Conservation (phyloP, 2,888 invertebrate species). For the Rhamnusium bicolor region DNA sequence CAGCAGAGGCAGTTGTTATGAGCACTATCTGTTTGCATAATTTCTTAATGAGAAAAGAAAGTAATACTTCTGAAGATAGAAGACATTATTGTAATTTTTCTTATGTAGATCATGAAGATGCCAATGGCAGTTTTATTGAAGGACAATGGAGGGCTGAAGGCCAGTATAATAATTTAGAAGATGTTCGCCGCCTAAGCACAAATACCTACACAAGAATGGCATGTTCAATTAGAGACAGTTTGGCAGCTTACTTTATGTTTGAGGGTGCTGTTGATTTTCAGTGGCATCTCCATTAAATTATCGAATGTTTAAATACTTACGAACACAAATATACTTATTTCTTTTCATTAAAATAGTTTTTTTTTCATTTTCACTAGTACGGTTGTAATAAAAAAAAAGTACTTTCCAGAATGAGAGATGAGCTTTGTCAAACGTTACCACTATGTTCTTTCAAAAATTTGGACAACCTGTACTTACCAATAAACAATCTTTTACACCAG, state of each 20-base stretch:
- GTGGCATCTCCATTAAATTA: conserved; percentile 3
- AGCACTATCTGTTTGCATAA: conserved; percentile 8
- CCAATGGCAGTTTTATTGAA: background rate
- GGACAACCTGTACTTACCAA: no score
- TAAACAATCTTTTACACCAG: no score
- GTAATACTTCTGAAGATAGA: background rate
- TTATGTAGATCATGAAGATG: conserved; percentile 10
- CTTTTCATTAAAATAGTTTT: background rate
- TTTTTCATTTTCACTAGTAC: background rate
- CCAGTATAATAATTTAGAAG: background rate
- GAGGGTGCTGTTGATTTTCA: conserved; percentile 10
- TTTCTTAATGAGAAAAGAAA: background rate
- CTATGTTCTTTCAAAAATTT: no score
- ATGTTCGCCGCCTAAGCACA: background rate
- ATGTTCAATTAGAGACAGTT: background rate
- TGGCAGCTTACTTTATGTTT: conserved; percentile 14
- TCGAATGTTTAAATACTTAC: background rate
- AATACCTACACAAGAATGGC: background rate
- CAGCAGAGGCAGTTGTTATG: background rate
- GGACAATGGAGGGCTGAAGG: conserved; percentile 9
- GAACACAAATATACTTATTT: conserved; percentile 1
- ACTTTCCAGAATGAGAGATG: no score
- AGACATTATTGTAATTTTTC: background rate
- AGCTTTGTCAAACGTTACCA: no score
- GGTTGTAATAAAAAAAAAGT: no score